Conservation (phyloP, 2,888 invertebrate species). For the Leptarthrus brevirostris region DNA sequence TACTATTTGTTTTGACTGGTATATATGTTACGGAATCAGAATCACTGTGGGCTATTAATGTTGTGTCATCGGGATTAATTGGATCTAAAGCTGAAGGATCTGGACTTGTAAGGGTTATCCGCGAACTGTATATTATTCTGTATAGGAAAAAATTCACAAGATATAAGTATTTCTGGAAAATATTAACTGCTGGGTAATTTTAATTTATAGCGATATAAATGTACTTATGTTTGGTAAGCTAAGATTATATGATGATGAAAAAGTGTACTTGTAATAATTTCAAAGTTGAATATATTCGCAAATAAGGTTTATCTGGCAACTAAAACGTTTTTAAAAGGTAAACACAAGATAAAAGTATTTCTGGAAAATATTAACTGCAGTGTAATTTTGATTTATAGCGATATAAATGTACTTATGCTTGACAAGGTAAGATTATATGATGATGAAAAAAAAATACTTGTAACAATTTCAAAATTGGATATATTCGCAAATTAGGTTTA, state of each 20-base stretch:
- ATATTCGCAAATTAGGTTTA: too few relatives aligned
- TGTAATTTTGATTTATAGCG: too few relatives aligned
- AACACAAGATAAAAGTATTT: too few relatives aligned
- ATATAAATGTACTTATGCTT: too few relatives aligned
- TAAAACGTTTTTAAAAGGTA: too few relatives aligned
- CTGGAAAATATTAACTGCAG: too few relatives aligned
- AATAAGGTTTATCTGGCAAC: too few relatives aligned
- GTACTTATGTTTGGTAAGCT: neutral
- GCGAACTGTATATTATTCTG: constrained; percentile 66
- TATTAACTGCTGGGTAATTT: neutral
- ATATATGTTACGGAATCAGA: constrained; percentile 65
- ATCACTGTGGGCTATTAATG: constrained; percentile 61
- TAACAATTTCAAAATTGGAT: too few relatives aligned
- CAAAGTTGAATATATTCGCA: too few relatives aligned
- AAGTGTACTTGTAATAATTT: neutral
- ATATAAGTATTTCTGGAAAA: neutral
- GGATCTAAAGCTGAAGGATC: constrained; percentile 67
- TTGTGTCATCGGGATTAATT: constrained; percentile 56
- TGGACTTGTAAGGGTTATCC: constrained; percentile 70
- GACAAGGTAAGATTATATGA: too few relatives aligned
- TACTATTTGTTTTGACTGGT: constrained; percentile 56
- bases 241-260: neutral
- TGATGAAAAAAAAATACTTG: too few relatives aligned
- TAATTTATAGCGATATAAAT: neutral
- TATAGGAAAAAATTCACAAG: neutral